Evolutionary conservation across 2,113 vertebrate genomes (phyloP), one percentile per base, ranked within the genome.

Genomic region (Corythaeola cristata): DNA sequence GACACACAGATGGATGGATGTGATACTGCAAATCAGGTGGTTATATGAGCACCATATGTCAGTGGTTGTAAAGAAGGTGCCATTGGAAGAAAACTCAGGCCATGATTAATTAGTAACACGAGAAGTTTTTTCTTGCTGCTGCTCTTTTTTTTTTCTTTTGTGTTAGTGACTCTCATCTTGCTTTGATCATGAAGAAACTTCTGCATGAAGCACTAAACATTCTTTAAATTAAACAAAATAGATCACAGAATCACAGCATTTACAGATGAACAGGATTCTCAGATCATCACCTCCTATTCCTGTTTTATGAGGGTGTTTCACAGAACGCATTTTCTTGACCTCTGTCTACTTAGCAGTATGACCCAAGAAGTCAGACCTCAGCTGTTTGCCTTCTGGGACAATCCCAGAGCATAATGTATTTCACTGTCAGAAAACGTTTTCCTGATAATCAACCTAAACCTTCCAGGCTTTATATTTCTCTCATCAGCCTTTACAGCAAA

Each of bases 41-140:
- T 66, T 90, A n/a, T 56, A 32, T 45, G 49, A 93, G 55, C 52
- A 90, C 88, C 85, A 37, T 94, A 95, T 94, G 88, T 37, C 89
- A 89, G 85, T 21, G 10, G 11, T 35, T 88, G 77, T 81, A 94
- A 91, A 79, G 66, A 89, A 92, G 53, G 37, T 75, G 39, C 28
- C n/a, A 47, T 12, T 89, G 73, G 45, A 97, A 88, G 62, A 91
- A 76, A 89, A 76, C 6, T 41, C 32, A 35, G 41, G 23, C 28
- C 33, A 16, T 75, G 71, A 94, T 92, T 92, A 78, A 92, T 95
- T 69, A 92, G 37, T 41, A 69, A 63, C 49, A 59, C 35, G 5
- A 85, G 24, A 79, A 33, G 8, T 6, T 56, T 89, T 90, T 87
- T 81, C 76, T 78, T 75, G 35, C 30, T 32, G 5, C 27, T 85